A percentile compares a stretch with the other conserved stretches of the same genome.
These are phyloP conservation scores for Hoplodrina ambigua DNA, from an alignment of 2,888 invertebrate genomes.

Conservation along the genomic window DNA sequence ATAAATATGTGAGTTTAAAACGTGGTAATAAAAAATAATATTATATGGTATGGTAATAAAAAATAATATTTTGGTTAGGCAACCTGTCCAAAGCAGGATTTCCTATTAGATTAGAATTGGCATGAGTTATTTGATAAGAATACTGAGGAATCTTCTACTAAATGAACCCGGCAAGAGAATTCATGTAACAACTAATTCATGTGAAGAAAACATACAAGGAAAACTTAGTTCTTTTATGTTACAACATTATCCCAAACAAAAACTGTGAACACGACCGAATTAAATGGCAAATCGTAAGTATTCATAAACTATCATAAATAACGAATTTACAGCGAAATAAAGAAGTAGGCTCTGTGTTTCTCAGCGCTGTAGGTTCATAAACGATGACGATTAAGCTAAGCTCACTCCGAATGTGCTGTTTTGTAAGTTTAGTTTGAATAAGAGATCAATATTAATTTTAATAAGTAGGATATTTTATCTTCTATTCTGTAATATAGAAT, in stretches of 20 bases:
- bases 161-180: no score
- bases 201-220: neutral
- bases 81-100: neutral
- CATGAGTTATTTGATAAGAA: no score
- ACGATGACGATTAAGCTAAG: neutral
- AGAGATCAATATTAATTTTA: no score
- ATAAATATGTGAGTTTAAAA: neutral
- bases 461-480: no score
- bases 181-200: no score
- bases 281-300: slow-evolving; percentile 8
- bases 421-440: slow-evolving; percentile 7
- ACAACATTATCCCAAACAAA: neutral
- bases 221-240: neutral
- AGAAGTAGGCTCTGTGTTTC: no score
- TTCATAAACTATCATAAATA: slow-evolving; percentile 25
- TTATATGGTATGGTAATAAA: no score
- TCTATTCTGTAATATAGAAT: no score
- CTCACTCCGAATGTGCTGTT: slow-evolving; percentile 1
- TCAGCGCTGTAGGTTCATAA: neutral
- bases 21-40: no score
- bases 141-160: no score
- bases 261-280: neutral
- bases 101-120: no score
- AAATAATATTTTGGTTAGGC: neutral
- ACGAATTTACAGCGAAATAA: no score